Conservation (phyloP, 1,140 invertebrate genomes). For the Tribolium madens region DNA sequence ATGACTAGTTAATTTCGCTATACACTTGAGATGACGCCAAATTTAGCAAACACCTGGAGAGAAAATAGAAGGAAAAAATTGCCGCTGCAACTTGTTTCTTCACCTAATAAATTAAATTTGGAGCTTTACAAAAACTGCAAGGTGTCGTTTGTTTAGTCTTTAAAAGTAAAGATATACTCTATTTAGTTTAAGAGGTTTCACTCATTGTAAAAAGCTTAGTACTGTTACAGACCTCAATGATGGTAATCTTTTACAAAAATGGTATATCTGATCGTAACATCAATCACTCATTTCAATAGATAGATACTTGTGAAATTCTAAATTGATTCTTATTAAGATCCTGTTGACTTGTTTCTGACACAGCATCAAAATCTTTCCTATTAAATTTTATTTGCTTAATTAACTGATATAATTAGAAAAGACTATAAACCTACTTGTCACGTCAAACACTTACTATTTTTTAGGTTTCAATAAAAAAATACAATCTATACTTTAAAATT, state of each 20-base stretch:
- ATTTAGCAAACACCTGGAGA: constrained; percentile 7
- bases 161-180: background rate
- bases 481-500: no score
- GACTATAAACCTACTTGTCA: background rate
- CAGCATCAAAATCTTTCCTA: background rate
- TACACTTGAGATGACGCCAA: background rate
- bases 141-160: background rate
- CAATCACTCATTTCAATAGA: background rate
- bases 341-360: background rate
- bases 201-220: background rate
- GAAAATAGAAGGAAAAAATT: constrained; percentile 4
- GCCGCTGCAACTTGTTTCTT: background rate
- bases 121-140: background rate
- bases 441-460: no score
- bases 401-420: background rate
- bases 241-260: constrained; percentile 3
- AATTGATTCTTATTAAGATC: background rate
- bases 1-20: background rate
- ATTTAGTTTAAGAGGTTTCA: background rate
- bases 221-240: background rate
- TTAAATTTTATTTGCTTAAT: background rate
- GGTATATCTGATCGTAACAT: background rate
- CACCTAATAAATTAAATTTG: background rate
- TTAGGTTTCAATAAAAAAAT: no score
- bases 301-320: background rate